These are phyloP conservation scores for Zaprionus taronus DNA, from an alignment of 1,140 invertebrate species.

Conservation along the genomic window DNA sequence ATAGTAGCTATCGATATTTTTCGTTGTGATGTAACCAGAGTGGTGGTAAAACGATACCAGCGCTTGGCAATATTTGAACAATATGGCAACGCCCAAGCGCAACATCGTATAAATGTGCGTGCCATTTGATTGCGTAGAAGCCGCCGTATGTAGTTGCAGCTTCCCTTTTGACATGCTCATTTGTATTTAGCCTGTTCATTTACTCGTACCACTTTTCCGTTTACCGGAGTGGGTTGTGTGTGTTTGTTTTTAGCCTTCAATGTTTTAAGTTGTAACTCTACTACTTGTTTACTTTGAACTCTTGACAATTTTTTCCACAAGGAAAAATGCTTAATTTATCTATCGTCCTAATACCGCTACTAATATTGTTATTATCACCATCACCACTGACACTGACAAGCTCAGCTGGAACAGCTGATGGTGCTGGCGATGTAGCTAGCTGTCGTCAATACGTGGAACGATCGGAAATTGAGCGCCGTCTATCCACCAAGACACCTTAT, in stretches of 20 bases:
- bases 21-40: background rate
- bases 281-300: conserved; percentile 19
- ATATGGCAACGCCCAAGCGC: conserved; percentile 4
- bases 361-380: conserved; percentile 25
- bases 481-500: conserved; percentile 88
- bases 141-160: conserved; percentile 21
- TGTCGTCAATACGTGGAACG: conserved; percentile 49
- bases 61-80: background rate
- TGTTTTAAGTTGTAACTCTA: conserved; percentile 55
- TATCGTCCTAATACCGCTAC: conserved; percentile 25
- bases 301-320: conserved; percentile 50
- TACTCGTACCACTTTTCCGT: conserved; percentile 17
- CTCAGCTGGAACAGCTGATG: conserved; percentile 20
- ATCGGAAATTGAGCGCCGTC: conserved; percentile 71
- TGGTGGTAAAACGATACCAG: background rate
- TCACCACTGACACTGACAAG: conserved; percentile 4
- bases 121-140: background rate
- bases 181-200: conserved; percentile 21
- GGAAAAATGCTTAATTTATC: conserved; percentile 53
- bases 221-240: conserved; percentile 13
- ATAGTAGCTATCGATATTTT: background rate
- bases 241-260: conserved; percentile 29
- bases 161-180: conserved; percentile 28
- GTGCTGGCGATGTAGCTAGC: conserved; percentile 3
- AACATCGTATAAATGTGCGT: conserved; percentile 15